Base-by-base conservation (phyloP, 2,113 vertebrate genomes). In the Antechinus stuartii region DNA sequence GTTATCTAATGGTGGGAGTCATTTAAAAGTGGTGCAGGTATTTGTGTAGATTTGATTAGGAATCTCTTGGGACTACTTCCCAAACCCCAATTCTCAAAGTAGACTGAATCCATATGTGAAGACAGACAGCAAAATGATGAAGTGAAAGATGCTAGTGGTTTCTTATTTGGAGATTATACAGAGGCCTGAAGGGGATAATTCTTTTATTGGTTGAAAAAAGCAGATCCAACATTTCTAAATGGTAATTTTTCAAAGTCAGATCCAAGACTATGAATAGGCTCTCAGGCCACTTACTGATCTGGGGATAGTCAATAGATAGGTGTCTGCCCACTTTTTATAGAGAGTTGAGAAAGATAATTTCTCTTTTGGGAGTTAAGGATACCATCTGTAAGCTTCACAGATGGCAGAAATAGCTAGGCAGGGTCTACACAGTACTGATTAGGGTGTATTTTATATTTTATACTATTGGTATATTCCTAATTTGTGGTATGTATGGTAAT, bases 81-180 rank as follows among this genome's bases (percentile, higher is more conserved):
- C 76, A 96, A 89, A 94, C 47, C 14, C 84, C 95, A 89, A 93
- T 96, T 92, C 94, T 24, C 16, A 94, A 93, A 91, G 46, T 93
- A 42, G 94, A 92, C 52, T 30, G 12, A 22, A 84, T 92, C 19
- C 10, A 12, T 92, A 92, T 95, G 0, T 95, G 76, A 97, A 50
- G 26, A 91, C 52, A 50, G 92, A 92, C 50, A 50, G 92, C 2
- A 24, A 53, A 93, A 61, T 0, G 91, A 16, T 16, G 54, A 68
- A 23, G 16, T 35, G 12, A 92, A 89, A 9, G 12, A 93, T 47
- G 92, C 27, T n/a, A 30, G 54, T 93, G 0, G 2, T 42, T 95
- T 96, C 2, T 91, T 97, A 30, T 92, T 97, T 96, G 97, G 91
- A 94, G 35, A 96, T 94, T 92, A 56, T 91, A 76, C 47, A 93